phyloP scores from a whole-genome alignment of 2,113 vertebrate species.

The Elephantulus edwardii region DNA sequence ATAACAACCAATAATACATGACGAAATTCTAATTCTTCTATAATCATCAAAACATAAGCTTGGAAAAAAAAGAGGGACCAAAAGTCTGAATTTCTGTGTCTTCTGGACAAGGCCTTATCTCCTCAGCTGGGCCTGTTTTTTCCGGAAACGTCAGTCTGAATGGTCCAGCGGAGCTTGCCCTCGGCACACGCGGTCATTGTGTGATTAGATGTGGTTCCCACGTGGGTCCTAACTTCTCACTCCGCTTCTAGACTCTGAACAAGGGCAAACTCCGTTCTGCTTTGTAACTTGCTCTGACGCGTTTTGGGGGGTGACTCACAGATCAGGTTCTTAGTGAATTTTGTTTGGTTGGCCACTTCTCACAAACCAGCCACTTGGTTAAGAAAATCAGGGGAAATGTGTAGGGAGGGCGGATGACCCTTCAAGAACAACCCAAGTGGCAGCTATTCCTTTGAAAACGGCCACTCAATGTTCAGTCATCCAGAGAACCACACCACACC shows the following conservation, averaged over 20 bases:
- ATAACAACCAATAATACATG: no score
- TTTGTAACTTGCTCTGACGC: background rate
- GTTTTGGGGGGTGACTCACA: background rate
- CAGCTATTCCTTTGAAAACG: background rate
- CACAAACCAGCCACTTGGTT: background rate
- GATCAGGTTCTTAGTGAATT: background rate
- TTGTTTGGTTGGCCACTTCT: background rate
- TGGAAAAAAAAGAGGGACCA: background rate
- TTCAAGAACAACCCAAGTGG: background rate
- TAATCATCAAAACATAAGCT: background rate
- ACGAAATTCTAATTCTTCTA: no score
- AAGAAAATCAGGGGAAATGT: constrained; percentile 40
- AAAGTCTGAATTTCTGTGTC: background rate
- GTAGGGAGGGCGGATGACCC: background rate
- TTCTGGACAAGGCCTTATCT: background rate
- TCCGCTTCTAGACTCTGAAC: background rate
- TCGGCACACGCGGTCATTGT: rapidly evolving
- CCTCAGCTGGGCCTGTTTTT: background rate
- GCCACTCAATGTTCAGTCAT: background rate
- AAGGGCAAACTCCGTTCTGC: background rate
- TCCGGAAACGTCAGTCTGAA: background rate
- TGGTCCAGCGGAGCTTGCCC: background rate
- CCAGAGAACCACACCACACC: background rate
- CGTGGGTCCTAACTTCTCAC: background rate
- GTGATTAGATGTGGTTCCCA: background rate